phyloP scores from a whole-genome alignment of 2,113 vertebrate genomes.

The Vulpes lagopus region DNA sequence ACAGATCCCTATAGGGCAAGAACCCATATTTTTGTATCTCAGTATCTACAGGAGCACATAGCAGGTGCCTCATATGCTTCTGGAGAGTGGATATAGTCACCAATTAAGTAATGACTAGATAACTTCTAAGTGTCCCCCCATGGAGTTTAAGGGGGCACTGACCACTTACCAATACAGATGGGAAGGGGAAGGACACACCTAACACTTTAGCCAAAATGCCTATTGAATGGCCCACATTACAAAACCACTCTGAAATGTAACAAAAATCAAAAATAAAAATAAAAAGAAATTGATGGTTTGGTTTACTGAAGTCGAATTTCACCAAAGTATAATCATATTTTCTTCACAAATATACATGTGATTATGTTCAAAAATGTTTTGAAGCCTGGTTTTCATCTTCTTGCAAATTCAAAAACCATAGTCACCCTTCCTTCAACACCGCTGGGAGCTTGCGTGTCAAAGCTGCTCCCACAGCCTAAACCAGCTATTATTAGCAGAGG shows the following conservation, averaged over 20 bases:
- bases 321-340: background rate
- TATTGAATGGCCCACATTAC: background rate
- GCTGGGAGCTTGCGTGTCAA: background rate
- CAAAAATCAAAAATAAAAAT: constrained; percentile 30
- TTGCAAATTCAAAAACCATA: constrained; percentile 32
- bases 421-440: background rate
- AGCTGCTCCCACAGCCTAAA: constrained; percentile 28
- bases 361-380: constrained; percentile 5
- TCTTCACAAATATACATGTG: background rate
- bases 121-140: background rate
- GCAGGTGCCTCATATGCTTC: background rate
- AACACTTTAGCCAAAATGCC: background rate
- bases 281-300: background rate
- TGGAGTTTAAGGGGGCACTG: background rate
- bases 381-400: constrained; percentile 11
- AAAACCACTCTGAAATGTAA: background rate
- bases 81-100: background rate
- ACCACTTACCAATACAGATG: fast-evolving
- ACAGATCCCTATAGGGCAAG: background rate
- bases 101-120: background rate
- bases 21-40: background rate
- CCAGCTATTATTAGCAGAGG: constrained; percentile 78
- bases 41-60: background rate
- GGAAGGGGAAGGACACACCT: background rate
- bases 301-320: background rate